These are phyloP conservation scores for Spongilla lacustris DNA, from an alignment of 37 sponge, comb jelly and placozoan genomes.

Conservation along the genomic window DNA sequence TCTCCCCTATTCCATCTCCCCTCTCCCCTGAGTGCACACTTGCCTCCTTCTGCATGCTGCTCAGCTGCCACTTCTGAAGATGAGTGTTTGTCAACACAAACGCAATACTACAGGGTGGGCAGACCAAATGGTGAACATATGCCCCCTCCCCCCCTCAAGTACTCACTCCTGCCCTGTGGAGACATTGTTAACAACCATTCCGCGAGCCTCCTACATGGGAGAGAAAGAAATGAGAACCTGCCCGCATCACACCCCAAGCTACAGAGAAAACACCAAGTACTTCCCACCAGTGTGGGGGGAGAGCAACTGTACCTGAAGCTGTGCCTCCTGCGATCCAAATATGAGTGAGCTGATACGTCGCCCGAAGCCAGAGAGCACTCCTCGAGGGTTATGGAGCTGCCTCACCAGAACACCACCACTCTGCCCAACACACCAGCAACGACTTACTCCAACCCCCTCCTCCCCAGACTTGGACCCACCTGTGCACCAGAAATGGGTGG, in stretches of 20 bases:
- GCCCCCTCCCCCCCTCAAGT: not conserved
- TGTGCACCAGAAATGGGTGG: not conserved
- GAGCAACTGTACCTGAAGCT: not conserved
- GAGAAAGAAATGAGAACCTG: not conserved
- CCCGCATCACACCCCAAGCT: no score
- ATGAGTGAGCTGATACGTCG: slow-evolving; percentile 69
- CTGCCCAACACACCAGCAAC: not conserved
- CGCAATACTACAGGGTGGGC: not conserved
- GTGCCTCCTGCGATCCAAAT: slow-evolving; percentile 41
- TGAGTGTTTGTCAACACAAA: slow-evolving; percentile 45
- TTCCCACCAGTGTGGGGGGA: not conserved
- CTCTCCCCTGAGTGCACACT: not conserved
- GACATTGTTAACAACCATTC: not conserved
- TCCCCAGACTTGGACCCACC: not conserved
- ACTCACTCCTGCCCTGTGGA: not conserved
- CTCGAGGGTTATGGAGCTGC: slow-evolving; percentile 14
- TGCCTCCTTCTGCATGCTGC: slow-evolving; percentile 17
- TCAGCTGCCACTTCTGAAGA: slow-evolving; percentile 52
- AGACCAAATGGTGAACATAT: not conserved
- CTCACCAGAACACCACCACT: not conserved
- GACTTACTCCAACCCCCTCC: not conserved
- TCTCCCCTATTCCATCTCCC: not conserved
- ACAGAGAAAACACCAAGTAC: no score
- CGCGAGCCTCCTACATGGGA: not conserved
- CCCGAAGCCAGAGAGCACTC: slow-evolving; percentile 75